A percentile compares a stretch with the other conserved stretches of the same genome.
phyloP scores from a whole-genome alignment of 2,113 vertebrate species.

The Aldabrachelys gigantea region DNA sequence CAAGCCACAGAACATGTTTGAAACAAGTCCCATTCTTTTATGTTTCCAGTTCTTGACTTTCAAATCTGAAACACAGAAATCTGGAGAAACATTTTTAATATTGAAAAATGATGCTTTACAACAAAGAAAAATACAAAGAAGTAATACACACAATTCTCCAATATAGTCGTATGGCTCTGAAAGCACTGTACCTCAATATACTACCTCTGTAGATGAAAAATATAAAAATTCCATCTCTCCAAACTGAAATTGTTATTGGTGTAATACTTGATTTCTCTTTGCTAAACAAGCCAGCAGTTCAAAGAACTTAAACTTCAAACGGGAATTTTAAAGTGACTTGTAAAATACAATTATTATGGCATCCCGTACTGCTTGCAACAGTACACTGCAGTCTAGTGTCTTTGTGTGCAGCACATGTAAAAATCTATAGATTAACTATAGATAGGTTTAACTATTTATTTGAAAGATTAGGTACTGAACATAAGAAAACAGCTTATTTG shows the following conservation, averaged over 20 bases:
- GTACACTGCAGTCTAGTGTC: neutral
- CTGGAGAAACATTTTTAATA: neutral
- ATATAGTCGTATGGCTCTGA: neutral
- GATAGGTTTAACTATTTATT: neutral
- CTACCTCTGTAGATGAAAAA: neutral
- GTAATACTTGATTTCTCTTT: neutral
- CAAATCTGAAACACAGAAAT: neutral
- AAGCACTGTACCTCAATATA: neutral
- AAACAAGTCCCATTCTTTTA: neutral
- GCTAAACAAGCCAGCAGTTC: neutral
- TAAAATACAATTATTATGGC: neutral
- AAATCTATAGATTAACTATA: neutral
- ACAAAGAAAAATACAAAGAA: neutral
- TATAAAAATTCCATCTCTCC: neutral
- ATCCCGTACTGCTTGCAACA: neutral
- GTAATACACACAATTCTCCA: neutral
- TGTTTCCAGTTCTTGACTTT: neutral
- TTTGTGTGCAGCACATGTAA: neutral
- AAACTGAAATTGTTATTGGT: neutral
- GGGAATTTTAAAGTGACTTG: neutral
- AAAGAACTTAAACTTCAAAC: constrained; percentile 25
- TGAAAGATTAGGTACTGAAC: neutral
- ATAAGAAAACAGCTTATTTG: neutral
- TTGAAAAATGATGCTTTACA: neutral
- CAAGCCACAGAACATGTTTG: neutral